A percentile compares a stretch with the other conserved stretches of the same genome.
phyloP scores from a whole-genome alignment of 2,888 invertebrate species.

The Ypsolopha scabrella region DNA sequence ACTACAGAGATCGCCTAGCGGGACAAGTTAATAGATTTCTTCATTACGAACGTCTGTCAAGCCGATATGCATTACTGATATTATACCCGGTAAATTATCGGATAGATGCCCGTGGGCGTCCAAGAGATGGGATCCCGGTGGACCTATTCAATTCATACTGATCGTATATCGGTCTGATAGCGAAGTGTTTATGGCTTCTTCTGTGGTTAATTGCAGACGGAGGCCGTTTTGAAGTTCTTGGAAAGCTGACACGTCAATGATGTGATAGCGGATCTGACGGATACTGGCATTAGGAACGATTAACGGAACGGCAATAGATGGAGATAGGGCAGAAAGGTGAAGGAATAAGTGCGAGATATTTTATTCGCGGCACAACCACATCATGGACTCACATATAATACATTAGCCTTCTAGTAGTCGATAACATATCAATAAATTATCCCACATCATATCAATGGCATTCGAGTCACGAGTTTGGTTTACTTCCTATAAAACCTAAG shows the following conservation, averaged over 20 bases:
- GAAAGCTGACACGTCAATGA: no score
- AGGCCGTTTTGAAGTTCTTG: background rate
- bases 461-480: conserved; percentile 17
- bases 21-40: conserved; percentile 28
- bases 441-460: conserved; percentile 18
- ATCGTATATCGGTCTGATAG: background rate
- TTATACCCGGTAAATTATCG: conserved; percentile 17
- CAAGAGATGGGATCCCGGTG: background rate
- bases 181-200: conserved; percentile 2
- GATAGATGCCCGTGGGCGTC: conserved; percentile 11
- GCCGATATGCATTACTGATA: conserved; percentile 22
- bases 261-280: no score
- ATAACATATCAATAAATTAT: background rate
- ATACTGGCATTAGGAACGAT: no score
- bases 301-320: no score
- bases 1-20: conserved; percentile 3
- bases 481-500: conserved; percentile 21
- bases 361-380: no score
- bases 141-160: background rate
- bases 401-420: background rate
- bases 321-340: no score
- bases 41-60: conserved; percentile 19
- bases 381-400: no score
- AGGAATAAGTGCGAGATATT: no score
- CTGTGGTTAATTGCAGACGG: background rate